Conservation (phyloP, 2,113 vertebrate genomes). For the Chaenogobius annularis region DNA sequence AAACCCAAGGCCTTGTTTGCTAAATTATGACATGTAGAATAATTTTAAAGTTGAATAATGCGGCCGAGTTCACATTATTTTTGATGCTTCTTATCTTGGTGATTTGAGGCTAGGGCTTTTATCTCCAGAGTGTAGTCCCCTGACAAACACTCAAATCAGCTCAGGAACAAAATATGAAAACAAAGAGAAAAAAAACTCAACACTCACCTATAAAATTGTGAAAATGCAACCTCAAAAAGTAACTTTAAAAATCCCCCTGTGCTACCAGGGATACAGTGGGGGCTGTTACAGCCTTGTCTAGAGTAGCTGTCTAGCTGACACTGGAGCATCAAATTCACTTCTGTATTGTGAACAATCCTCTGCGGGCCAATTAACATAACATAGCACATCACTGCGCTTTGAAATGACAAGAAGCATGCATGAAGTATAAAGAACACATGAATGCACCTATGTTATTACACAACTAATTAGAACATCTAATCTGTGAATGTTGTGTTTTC, state of each 20-base stretch:
- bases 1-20: conserved; percentile 11
- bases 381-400: conserved; percentile 33
- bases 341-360: conserved; percentile 36
- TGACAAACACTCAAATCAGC: conserved; percentile 6
- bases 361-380: conserved; percentile 41
- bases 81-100: conserved; percentile 3
- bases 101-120: conserved; percentile 16
- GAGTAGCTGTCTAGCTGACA: conserved; percentile 23
- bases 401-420: conserved; percentile 23
- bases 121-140: background rate
- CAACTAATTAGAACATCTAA: background rate
- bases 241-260: conserved; percentile 7
- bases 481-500: background rate
- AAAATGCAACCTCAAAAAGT: conserved; percentile 20
- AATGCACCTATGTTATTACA: background rate
- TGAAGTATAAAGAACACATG: background rate
- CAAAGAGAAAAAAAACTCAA: conserved; percentile 11
- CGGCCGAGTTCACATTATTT: conserved; percentile 27
- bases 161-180: background rate
- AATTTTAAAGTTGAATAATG: conserved; percentile 38
- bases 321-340: conserved; percentile 27
- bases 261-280: background rate
- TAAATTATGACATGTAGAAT: conserved; percentile 13
- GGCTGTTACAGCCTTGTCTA: background rate
- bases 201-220: background rate